These are phyloP conservation scores for Oreochromis tanganicae DNA, from an alignment of 2,113 vertebrate genomes.

Conservation along the genomic window DNA sequence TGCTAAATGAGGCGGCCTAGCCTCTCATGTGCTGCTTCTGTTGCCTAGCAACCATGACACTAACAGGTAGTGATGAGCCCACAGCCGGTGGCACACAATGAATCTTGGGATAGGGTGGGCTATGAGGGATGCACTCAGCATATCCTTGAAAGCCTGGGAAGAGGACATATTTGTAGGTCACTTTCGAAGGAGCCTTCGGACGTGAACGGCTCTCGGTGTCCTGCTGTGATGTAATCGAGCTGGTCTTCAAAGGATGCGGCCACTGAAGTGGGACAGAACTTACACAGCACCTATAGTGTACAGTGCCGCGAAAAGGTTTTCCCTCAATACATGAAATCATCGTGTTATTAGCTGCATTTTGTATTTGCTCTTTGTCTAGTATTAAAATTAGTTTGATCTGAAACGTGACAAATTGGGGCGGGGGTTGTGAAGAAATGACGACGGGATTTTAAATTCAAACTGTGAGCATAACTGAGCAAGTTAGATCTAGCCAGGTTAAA, in stretches of 20 bases:
- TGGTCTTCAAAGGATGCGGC: not conserved
- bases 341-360: fast-evolving
- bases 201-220: fast-evolving
- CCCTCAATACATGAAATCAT: not conserved
- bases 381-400: not conserved
- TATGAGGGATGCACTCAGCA: not conserved
- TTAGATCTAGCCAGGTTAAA: not conserved
- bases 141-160: not conserved
- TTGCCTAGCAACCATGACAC: not conserved
- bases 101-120: not conserved
- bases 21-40: not conserved
- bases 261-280: not conserved
- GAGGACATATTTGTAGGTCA: not conserved
- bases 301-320: not conserved
- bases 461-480: not conserved
- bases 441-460: not conserved
- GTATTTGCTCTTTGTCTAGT: not conserved
- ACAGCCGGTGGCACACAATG: not conserved
- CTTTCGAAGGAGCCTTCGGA: not conserved
- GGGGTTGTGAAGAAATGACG: not conserved
- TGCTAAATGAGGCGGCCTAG: not conserved
- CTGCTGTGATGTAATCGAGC: not conserved
- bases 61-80: not conserved
- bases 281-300: not conserved
- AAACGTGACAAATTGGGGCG: not conserved